Base-by-base conservation (phyloP, 2,888 invertebrate species). In the Archips crataeganus region DNA sequence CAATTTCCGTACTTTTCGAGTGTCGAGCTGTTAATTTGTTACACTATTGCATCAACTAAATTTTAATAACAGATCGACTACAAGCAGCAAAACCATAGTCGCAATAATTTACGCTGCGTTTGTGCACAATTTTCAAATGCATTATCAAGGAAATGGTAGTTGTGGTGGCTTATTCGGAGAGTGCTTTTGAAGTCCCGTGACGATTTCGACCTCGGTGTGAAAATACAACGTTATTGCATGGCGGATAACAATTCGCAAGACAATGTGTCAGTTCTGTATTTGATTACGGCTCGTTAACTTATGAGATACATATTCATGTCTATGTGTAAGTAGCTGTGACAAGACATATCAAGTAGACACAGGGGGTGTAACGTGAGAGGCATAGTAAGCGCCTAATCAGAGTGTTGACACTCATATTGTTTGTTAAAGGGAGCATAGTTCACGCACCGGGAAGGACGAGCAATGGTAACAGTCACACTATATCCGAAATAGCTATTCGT, bases 351-450 rank as follows among this genome's bases (percentile, higher is more conserved):
- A 71, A 78, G 75, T 77, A 77, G 74, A 80, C 74, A 77, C 76
- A 75, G 78, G 77, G 77, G 80, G 78, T 78, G 78, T 66, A 75
- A 76, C 71, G 75, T 63, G 76, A 75, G 75, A 61, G 74, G 80
- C 80, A 80, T 78, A 74, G 81, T 77, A 81, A 82, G 82, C 84
- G 82, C 66, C 79, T 84, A 85, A 86, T 87, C 86, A 85, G 81
- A 51, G 68, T 84, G 84, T 85, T 84, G 82, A 84, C 84, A 80
- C 77, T 80, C 81, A 79, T 76, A 77, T 79, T 81, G 77, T 79
- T 76, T 80, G 77, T 79, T 79, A 77, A 78, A 79, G 77, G 76
- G 57, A 57, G 11, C 57, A 32, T 32, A 57, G 57, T 32, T 57
- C 32, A 57, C 57, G 57, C 32, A 15, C 49, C 49, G 32, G 32